These are phyloP conservation scores for Pterostichus madidus DNA, from an alignment of 2,888 invertebrate species.

Conservation along the genomic window DNA sequence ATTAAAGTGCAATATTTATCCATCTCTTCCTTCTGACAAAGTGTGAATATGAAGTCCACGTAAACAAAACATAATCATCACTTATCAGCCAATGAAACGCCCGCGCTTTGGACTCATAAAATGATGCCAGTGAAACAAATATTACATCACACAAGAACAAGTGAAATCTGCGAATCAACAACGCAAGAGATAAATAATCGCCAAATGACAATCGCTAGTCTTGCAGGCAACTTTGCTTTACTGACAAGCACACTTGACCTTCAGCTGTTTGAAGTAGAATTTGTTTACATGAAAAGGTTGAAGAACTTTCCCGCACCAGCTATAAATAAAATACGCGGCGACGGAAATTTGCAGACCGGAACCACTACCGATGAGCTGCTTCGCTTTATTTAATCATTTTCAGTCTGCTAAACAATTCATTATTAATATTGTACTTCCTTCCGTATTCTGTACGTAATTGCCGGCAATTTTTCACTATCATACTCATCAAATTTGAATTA, in stretches of 20 bases:
- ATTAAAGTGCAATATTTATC: too few species aligned
- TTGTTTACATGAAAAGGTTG: slow-evolving; percentile 64
- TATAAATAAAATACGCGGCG: slow-evolving; percentile 48
- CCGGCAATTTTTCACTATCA: slow-evolving; percentile 16
- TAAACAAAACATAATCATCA: too few species aligned
- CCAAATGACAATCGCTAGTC: slow-evolving; percentile 1
- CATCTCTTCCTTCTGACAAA: too few species aligned
- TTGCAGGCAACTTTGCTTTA: not conserved
- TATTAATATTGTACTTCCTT: slow-evolving; percentile 56
- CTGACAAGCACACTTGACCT: slow-evolving; percentile 53
- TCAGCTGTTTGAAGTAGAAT: slow-evolving; percentile 59
- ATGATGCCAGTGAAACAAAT: too few species aligned
- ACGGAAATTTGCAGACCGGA: slow-evolving; percentile 43
- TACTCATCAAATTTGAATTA: not conserved
- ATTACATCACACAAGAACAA: too few species aligned
- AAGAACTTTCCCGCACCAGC: slow-evolving; percentile 54
- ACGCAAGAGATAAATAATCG: not conserved
- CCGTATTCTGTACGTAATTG: slow-evolving; percentile 23
- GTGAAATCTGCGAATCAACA: too few species aligned
- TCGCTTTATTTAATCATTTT: slow-evolving; percentile 60
- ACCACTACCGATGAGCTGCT: slow-evolving; percentile 18
- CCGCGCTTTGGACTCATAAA: too few species aligned
- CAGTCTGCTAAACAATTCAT: slow-evolving; percentile 66
- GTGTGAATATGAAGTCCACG: too few species aligned
- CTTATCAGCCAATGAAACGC: too few species aligned